Evolutionary conservation across 2,888 invertebrate species (phyloP).

Genomic region (Lepidochrysops patricia): DNA sequence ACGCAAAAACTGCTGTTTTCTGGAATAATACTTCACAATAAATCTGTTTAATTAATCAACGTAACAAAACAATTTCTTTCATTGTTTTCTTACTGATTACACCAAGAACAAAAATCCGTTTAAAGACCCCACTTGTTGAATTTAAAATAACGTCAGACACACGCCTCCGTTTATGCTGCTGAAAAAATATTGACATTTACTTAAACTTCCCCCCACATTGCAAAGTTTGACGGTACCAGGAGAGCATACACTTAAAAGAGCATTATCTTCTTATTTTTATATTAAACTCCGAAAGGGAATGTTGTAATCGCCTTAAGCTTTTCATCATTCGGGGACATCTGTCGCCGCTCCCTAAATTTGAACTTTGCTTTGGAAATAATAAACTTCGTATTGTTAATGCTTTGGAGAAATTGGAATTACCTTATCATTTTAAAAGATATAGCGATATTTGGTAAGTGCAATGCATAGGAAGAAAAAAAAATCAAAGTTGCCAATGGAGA

Average conservation of each 20-base stretch:
- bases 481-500: too few relatives aligned
- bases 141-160: background rate
- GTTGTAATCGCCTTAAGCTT: constrained; percentile 67
- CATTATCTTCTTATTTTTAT: constrained; percentile 66
- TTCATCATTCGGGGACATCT: constrained; percentile 61
- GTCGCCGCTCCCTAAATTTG: constrained; percentile 35
- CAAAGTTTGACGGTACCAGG: constrained; percentile 40
- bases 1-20: too few relatives aligned
- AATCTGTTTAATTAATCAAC: too few relatives aligned
- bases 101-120: background rate
- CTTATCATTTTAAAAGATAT: background rate
- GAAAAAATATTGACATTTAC: constrained; percentile 30
- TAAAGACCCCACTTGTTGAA: constrained; percentile 13
- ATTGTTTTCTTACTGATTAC: too few relatives aligned
- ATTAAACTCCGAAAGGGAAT: constrained; percentile 57
- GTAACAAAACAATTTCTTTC: too few relatives aligned
- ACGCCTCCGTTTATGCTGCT: constrained; percentile 10
- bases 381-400: constrained; percentile 14
- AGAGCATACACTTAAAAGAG: constrained; percentile 54
- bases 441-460: too few relatives aligned
- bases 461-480: too few relatives aligned
- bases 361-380: constrained; percentile 22
- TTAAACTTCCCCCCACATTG: constrained; percentile 24
- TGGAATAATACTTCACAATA: too few relatives aligned
- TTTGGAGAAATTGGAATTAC: background rate